Base-by-base conservation (phyloP, 2,888 invertebrate species). In the Eubasilissa splendida region DNA sequence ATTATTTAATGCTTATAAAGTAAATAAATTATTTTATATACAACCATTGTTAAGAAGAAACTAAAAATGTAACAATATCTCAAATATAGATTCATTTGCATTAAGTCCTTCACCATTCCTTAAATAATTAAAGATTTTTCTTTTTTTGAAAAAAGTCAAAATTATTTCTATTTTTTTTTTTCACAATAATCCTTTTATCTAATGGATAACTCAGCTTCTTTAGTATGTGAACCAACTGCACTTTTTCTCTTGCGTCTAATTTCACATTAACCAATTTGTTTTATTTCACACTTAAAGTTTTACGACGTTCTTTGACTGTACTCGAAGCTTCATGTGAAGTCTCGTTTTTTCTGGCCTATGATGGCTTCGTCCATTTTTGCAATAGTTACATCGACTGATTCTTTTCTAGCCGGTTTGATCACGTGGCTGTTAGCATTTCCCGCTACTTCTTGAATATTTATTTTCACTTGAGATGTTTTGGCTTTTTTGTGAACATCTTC, bases 301-400 rank as follows among this genome's bases (percentile, higher is more conserved):
- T 42, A 42, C 3, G 7, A 42, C 42, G 42, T 42, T 42, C 42
- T 7, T 42, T 42, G 7, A 42, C 7, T 42, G 7, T 42, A 42
- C 42, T 5, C 42, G 42, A 42, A 42, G 42, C 42, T 75, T 82
- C 79, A 80, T 50, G 78, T 78, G 52, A 60, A 75, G 11, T 80
- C 77, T 60, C 70, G 54, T 58, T 82, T 82, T 42, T 73, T 80
- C 14, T 73, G 66, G 3, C 89, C 89, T 85, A 89, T 85, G 60
- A 90, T 85, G 10, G 90, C 90, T 84, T 88, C 88, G 14, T 90
- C 90, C 86, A 90, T 84, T 85, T 88, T 88, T 0, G 86, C 87
- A 85, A 89, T 88, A 8, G 87, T 86, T 4, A 86, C 88, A 31
- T 79, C 76, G 7, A 76, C 76, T 9, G 63, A n/a, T 3, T 58